phyloP scores from a whole-genome alignment of 1,140 invertebrate genomes.

The Brachionus manjavacas region DNA sequence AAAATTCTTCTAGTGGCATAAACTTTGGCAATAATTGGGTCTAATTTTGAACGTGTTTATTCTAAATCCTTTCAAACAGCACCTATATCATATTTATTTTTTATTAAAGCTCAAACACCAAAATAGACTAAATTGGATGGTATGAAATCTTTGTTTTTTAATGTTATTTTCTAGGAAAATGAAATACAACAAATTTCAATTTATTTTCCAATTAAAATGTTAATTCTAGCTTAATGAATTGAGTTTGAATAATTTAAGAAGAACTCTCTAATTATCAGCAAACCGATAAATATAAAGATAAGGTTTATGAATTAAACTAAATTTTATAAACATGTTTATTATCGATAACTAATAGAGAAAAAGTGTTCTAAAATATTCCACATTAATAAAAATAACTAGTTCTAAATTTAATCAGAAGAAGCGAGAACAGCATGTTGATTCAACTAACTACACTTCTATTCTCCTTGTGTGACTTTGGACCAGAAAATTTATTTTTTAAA shows the following conservation, averaged over 20 bases:
- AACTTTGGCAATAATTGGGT: neutral
- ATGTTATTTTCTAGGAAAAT: neutral
- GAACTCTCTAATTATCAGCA: neutral
- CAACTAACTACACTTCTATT: neutral
- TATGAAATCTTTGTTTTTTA: neutral
- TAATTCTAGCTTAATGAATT: neutral
- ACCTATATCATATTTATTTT: no score
- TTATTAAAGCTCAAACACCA: neutral
- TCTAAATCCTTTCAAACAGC: neutral
- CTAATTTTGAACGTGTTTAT: neutral
- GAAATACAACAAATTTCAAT: neutral
- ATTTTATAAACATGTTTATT: neutral
- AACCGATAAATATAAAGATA: neutral
- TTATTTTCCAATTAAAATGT: neutral
- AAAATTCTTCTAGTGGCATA: neutral
- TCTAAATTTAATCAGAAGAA: neutral
- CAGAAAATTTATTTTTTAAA: no score
- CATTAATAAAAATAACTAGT: neutral
- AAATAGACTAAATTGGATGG: neutral
- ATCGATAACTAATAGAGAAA: neutral
- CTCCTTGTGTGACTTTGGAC: neutral
- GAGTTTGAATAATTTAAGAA: neutral
- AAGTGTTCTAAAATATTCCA: neutral
- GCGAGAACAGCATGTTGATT: neutral
- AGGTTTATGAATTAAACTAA: neutral